Evolutionary conservation across 1,140 invertebrate genomes (phyloP), one percentile per base, ranked within the genome.

Genomic region (Dendroctonus ponderosae): DNA sequence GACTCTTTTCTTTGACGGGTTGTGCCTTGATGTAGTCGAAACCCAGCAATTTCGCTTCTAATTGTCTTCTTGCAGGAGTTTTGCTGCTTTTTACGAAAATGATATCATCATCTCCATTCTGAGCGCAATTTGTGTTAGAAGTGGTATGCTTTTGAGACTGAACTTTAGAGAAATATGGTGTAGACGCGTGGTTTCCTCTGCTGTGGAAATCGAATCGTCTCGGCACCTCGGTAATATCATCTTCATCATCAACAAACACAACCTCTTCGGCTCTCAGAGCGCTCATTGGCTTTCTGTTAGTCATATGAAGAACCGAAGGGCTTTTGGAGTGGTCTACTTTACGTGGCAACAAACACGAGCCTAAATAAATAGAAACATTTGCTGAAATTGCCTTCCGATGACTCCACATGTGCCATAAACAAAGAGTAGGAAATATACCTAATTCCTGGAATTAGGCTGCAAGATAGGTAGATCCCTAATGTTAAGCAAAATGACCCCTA

Each of bases 21-120:
- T 38, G 57, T 41, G 72, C 62, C 65, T 73, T 71, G 5, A 70
- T 54, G 58, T 70, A 70, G 53, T 71, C 65, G 48, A 71, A 70
- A 7, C 70, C 71, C 9, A 46, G 46, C 50, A 67, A 67, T 15
- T 58, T 62, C 12, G 67, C 63, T 42, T 69, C 52, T 3, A 54
- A 44, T 49, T 54, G 56, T 61, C 71, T 73, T 43, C 68, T 49
- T 44, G 41, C 56, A 38, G 67, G 58, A 8, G 68, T 57, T 48
- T 68, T 62, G 7, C 40, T 66, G 44, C 62, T 60, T 54, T 68
- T 75, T 5, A 75, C 68, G 38, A 73, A 70, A 37, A 71, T 51
- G n/a, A 71, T 62, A 51, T 71, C 69, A 61, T 72, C 70, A 48
- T 74, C 68, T 50, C 71, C 70, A 67, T 71, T 68, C 37, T 70